These are phyloP conservation scores for Anadara kagoshimensis DNA, from an alignment of 1,140 invertebrate genomes.

Conservation along the genomic window DNA sequence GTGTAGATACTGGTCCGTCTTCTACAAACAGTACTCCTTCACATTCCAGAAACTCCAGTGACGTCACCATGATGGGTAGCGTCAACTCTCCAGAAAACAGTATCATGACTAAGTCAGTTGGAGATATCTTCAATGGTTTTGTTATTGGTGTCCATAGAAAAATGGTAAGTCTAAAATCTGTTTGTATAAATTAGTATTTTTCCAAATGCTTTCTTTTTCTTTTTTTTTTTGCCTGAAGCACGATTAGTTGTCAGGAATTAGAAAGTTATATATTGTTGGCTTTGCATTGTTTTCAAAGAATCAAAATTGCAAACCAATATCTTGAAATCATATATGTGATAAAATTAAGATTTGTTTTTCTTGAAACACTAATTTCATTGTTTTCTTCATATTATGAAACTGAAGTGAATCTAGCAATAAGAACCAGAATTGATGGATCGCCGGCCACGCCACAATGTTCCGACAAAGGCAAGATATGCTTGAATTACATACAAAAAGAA, in stretches of 20 bases:
- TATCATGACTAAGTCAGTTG: constrained; percentile 47
- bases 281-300: background rate
- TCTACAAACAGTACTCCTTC: constrained; percentile 49
- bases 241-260: background rate
- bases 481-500: too few relatives aligned
- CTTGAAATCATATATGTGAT: background rate
- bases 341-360: background rate
- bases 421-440: too few relatives aligned
- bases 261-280: background rate
- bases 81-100: constrained; percentile 38
- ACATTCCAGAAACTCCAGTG: constrained; percentile 65
- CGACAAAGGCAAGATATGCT: too few relatives aligned
- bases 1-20: constrained; percentile 2
- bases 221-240: background rate
- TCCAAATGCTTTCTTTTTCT: background rate
- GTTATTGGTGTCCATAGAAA: constrained; percentile 88
- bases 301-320: background rate
- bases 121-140: constrained; percentile 76
- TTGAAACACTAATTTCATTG: too few relatives aligned
- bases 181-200: too few relatives aligned
- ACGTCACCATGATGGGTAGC: constrained; percentile 43
- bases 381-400: too few relatives aligned
- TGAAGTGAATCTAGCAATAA: too few relatives aligned
- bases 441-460: too few relatives aligned
- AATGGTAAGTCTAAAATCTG: constrained; percentile 73